Evolutionary conservation across 2,888 invertebrate genomes (phyloP).

Genomic region (Morpho deidamia): DNA sequence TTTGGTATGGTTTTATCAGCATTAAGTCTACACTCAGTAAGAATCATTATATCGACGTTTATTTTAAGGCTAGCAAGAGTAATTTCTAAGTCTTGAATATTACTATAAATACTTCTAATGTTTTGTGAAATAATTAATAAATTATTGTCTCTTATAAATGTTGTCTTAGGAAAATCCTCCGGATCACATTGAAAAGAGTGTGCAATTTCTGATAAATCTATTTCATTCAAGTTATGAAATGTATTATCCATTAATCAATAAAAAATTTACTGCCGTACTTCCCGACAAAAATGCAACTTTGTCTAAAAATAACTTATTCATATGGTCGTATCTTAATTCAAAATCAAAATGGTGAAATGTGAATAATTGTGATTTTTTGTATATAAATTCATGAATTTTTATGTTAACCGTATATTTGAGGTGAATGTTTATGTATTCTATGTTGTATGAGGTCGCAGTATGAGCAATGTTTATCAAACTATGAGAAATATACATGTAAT

Average conservation of each 20-base stretch:
- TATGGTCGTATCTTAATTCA: too few relatives aligned
- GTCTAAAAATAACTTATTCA: not conserved
- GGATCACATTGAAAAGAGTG: not conserved
- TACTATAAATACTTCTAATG: slow-evolving; percentile 1
- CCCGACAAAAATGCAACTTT: not conserved
- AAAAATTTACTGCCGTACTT: not conserved
- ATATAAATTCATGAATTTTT: not conserved
- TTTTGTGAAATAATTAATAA: not conserved
- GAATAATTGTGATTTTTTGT: too few relatives aligned
- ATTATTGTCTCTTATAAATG: not conserved
- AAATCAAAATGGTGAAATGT: too few relatives aligned
- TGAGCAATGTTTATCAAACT: not conserved
- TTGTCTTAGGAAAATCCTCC: not conserved
- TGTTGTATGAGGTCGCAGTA: not conserved
- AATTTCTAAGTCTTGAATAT: not conserved
- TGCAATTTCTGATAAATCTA: not conserved
- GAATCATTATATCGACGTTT: not conserved
- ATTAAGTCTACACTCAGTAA: slow-evolving; percentile 1
- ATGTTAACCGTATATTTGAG: not conserved
- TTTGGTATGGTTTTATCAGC: not conserved
- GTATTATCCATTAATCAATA: not conserved
- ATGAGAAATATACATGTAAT: not conserved
- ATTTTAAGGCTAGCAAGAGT: not conserved
- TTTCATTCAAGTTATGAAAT: not conserved
- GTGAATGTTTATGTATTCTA: not conserved